Evolutionary conservation across 2,888 invertebrate genomes (phyloP).

Genomic region (Rhopalosiphum nymphaeae): DNA sequence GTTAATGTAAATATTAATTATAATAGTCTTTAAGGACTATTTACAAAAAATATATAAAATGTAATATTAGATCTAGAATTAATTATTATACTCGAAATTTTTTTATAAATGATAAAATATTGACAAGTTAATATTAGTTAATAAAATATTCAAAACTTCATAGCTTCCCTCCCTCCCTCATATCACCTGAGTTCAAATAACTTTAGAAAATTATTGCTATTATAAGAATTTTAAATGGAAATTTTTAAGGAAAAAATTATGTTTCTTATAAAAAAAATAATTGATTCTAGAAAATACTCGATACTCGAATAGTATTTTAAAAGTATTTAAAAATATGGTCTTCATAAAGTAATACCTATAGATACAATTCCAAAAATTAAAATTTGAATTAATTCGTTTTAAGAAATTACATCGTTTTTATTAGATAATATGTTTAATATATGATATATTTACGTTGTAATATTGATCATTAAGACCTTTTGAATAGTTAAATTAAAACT

Average conservation of each 20-base stretch:
- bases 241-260: not conserved
- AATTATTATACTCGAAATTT: not conserved
- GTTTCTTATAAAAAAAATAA: not conserved
- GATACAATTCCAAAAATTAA: not conserved
- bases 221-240: too few relatives aligned
- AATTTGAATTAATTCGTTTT: not conserved
- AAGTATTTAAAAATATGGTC: not conserved
- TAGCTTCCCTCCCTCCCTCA: not conserved
- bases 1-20: too few relatives aligned
- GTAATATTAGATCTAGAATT: not conserved
- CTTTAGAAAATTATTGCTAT: not conserved
- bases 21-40: not conserved
- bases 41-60: not conserved
- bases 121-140: not conserved
- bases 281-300: too few relatives aligned
- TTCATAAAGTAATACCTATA: too few relatives aligned
- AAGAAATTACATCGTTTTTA: not conserved
- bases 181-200: not conserved
- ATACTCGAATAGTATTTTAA: not conserved
- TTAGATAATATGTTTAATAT: not conserved
- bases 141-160: not conserved
- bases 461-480: not conserved
- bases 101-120: not conserved
- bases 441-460: not conserved
- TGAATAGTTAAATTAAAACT: not conserved